Base-by-base conservation (phyloP, 1,140 invertebrate genomes). In the Pachyrhynchus sulphureomaculatus region DNA sequence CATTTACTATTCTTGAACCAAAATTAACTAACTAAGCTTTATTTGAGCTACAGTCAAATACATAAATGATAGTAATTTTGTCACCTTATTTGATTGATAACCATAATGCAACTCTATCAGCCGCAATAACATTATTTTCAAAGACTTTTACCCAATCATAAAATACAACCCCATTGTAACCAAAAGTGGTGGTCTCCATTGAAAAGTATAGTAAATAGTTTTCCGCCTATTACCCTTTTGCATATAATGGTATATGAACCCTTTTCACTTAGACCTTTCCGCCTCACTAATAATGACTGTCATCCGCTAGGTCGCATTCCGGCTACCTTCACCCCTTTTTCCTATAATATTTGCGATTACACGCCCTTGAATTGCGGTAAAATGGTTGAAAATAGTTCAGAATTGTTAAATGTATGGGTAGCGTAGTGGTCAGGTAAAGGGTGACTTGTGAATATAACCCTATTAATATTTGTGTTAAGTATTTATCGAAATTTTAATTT, bases 191-290 rank as follows among this genome's bases (percentile, higher is more conserved):
- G 21, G 13, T 10, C 18, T 33, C 29, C 48, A 51, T 51, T 33
- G 18, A 21, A 9, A 51, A 33, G 33, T 37, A 37, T 13, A 37
- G n/a, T 37, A 53, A 53, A 53, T 53, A 36, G 33, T 37, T 53
- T 37, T 53, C 49, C 32, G 34, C 13, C 15, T 53, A 53, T 53
- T 53, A 53, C 33, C 17, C 34, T 29, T n/a, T 53, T 53, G n/a
- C 49, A 53, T 37, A 53, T 53, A 53, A 53, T 53, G 34, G 18
- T 20, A 33, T 36, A 53, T 37, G 18, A 53, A 53, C 49, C 49
- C 34, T 53, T 53, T 53, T 37, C 17, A 6, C 49, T 21, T 13
- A 23, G 33, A 8, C 33, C 34, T 24, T 53, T 53, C 32, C 49
- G 34, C 37, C 49, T 48, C 20, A 39, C 9, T 53, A 41, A 53